Evolutionary conservation across 1,140 invertebrate species (phyloP).

Genomic region (Drosophila insularis): DNA sequence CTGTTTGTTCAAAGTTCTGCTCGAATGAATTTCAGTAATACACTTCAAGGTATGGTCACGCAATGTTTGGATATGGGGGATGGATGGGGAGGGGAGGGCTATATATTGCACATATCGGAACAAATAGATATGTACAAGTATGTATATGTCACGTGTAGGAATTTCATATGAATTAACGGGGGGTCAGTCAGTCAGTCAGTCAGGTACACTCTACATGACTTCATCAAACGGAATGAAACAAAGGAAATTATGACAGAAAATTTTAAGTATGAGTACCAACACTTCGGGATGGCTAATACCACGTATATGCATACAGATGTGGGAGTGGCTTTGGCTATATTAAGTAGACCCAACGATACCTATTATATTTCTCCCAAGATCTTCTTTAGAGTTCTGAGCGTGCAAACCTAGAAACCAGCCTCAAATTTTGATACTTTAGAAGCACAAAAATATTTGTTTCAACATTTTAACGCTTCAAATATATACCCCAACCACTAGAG

Average conservation of each 20-base stretch:
- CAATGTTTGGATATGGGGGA: conserved; percentile 21
- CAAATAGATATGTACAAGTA: conserved; percentile 18
- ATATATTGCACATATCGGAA: background rate
- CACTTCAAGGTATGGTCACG: conserved; percentile 69
- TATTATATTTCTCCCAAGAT: too few relatives aligned
- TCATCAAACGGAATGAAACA: conserved; percentile 52
- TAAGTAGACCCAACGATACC: too few relatives aligned
- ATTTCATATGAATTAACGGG: conserved; percentile 40
- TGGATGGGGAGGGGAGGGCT: background rate
- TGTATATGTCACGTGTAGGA: conserved; percentile 60
- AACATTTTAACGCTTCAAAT: too few relatives aligned
- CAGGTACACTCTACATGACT: conserved; percentile 47
- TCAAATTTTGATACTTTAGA: too few relatives aligned
- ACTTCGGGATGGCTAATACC: background rate
- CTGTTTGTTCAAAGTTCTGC: conserved; percentile 65
- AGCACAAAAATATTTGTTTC: too few relatives aligned
- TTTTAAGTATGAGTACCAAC: background rate
- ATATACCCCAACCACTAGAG: background rate
- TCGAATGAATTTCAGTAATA: conserved; percentile 66
- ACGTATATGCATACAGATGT: background rate
- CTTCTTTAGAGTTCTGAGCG: too few relatives aligned
- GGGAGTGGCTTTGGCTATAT: background rate
- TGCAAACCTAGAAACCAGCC: too few relatives aligned
- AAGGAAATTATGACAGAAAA: conserved; percentile 52
- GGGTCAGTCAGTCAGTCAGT: background rate